Evolutionary conservation across 2,888 invertebrate species (phyloP).

Genomic region (Amorpha juglandis): DNA sequence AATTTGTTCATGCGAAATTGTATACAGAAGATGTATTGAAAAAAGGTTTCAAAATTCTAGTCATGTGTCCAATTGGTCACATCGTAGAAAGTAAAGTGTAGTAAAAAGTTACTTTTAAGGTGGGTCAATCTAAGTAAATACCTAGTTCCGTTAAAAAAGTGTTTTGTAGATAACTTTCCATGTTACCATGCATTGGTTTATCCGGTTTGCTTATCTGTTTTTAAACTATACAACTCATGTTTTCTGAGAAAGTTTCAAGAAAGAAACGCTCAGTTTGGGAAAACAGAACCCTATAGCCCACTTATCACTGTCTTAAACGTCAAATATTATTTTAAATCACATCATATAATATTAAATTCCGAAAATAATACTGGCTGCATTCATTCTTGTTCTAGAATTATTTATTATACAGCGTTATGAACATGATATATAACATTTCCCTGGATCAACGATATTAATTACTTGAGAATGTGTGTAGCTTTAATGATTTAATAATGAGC

Average conservation of each 20-base stretch:
- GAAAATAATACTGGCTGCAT: neutral
- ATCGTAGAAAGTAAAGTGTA: neutral
- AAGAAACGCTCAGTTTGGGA: conserved; percentile 26
- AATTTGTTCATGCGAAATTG: neutral
- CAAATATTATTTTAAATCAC: neutral
- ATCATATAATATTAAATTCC: neutral
- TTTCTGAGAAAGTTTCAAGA: conserved; percentile 49
- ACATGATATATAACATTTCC: too few species aligned
- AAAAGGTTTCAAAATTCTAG: conserved; percentile 2
- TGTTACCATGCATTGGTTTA: conserved; percentile 6
- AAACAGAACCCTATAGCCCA: neutral
- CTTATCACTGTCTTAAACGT: neutral
- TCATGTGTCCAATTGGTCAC: neutral
- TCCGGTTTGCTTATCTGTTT: conserved; percentile 24
- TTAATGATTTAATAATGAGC: too few species aligned
- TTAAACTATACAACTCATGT: conserved; percentile 34
- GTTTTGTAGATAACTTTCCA: conserved; percentile 29
- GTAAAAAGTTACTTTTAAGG: neutral
- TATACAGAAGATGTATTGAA: neutral
- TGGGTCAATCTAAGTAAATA: neutral
- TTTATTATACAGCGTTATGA: neutral
- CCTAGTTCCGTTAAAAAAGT: neutral
- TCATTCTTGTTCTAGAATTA: neutral
- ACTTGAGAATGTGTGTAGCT: too few species aligned
- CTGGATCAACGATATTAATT: too few species aligned